Evolutionary conservation across 2,113 vertebrate genomes (phyloP), one percentile per base, ranked within the genome.

Genomic region (Salvator merianae): DNA sequence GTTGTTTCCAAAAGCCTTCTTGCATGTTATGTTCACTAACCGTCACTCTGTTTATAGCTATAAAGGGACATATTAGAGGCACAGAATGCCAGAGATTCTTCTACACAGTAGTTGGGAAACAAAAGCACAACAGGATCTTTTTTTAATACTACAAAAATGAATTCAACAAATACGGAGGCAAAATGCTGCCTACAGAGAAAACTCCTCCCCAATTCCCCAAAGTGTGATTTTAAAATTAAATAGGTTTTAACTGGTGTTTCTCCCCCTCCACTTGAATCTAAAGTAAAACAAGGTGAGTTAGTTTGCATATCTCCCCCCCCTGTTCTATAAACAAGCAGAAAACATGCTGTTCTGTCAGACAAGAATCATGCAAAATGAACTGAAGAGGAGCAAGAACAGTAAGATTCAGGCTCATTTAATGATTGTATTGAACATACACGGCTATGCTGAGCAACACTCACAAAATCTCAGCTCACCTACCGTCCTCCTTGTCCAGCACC

Each of bases 401-500:
- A 79, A 83, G 81, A 73, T 86, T 84, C 81, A 40, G 85, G 83
- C 90, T 88, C 87, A 88, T 74, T 92, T 82, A 78, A 88, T 86
- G 86, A 50, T 65, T 24, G 5, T 89, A 88, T 73, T 65, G 75
- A 79, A 81, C 84, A 77, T 83, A 77, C 47, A 69, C 82, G 14
- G 28, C 87, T 88, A 79, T 86, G 90, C 53, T 9, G 0, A 84
- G 86, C 77, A 72, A 65, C 75, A 82, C 66, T 91, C 16, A 78
- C 73, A 88, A 84, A 91, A 89, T 90, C 93, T 91, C 89, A 96
- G 90, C 94, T 94, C 95, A 97, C 98, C 97, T 97, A 99, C 98
- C 98, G 96, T 99, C 98, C 96, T 99, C 98, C 98, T 99, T 99
- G 97, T 99, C 98, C 96, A 99, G 96, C 96, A 99, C 98, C 98